Base-by-base conservation (phyloP, 2,888 invertebrate species). In the Chrysolina americana region DNA sequence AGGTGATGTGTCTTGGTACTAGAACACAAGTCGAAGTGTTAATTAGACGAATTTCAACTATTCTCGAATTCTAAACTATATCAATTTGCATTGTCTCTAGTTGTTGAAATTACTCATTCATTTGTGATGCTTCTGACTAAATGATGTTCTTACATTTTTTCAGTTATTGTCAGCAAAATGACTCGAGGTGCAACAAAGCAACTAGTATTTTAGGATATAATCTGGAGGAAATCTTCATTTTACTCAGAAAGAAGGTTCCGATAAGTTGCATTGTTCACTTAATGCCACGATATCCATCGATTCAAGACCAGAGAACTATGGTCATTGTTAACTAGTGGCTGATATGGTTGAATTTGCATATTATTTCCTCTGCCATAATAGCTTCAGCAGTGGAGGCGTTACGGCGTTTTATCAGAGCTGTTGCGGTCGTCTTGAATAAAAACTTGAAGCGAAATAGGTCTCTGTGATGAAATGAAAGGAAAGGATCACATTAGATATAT, bases 301-400 rank as follows among this genome's bases (percentile, higher is more conserved):
- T 76, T 73, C 50, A 28, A 6, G 28, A 63, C 50, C 68, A 76
- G 59, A 53, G 50, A 62, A 59, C 65, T 65, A 36, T 69, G 72
- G 65, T 75, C 76, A 73, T 70, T 73, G 66, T 73, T 71, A 77
- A 71, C 53, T 68, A 28, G 68, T 48, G 36, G 63, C 47, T 56
- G 68, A 76, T 78, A 79, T 64, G 71, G 74, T 70, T 74, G 78
- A 83, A 82, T 82, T 81, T 83, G 79, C 81, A 80, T 82, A 82
- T 80, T 81, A 81, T 81, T 81, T 79, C 80, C 79, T 79, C 81
- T 81, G 81, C 81, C 81, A 74, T 80, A 82, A 81, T 82, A 74
- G 79, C 78, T 76, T 77, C 71, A 76, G 80, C 53, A 53, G 53
- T 5, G 53, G 13, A 11, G 53, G 53, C 53, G 53, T 53, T 11